Conservation (phyloP, 2,113 vertebrate species). For the Promerops cafer region DNA sequence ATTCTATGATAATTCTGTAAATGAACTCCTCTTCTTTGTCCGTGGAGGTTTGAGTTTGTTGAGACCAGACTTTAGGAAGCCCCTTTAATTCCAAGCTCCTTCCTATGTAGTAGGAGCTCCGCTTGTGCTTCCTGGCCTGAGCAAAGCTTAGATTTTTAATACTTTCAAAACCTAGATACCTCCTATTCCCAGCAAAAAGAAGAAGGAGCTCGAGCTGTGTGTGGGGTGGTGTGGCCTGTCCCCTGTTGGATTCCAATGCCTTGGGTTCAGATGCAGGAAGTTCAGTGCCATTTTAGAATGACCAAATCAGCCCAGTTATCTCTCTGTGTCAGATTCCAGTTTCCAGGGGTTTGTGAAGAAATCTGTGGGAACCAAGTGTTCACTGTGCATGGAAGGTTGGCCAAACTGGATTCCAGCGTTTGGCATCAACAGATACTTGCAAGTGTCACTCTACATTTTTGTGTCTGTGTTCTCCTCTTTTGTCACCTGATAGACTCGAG, state of each 20-base stretch:
- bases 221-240: fast-evolving
- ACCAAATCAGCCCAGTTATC: not conserved
- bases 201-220: not conserved
- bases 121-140: not conserved
- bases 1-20: not conserved
- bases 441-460: not conserved
- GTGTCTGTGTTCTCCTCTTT: not conserved
- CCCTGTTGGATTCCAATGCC: not conserved
- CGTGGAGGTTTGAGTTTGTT: not conserved
- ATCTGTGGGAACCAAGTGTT: not conserved
- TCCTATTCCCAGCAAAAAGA: not conserved
- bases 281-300: not conserved
- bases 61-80: not conserved
- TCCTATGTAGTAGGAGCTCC: not conserved
- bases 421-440: not conserved
- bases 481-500: not conserved
- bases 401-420: not conserved
- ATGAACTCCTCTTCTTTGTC: not conserved
- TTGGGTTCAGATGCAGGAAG: not conserved
- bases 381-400: fast-evolving
- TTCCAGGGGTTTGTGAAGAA: not conserved
- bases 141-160: not conserved
- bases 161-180: not conserved
- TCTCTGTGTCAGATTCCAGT: not conserved
- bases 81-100: not conserved